These are phyloP conservation scores for Dermochelys coriacea DNA, from an alignment of 2,797 vertebrate species.

Conservation along the genomic window DNA sequence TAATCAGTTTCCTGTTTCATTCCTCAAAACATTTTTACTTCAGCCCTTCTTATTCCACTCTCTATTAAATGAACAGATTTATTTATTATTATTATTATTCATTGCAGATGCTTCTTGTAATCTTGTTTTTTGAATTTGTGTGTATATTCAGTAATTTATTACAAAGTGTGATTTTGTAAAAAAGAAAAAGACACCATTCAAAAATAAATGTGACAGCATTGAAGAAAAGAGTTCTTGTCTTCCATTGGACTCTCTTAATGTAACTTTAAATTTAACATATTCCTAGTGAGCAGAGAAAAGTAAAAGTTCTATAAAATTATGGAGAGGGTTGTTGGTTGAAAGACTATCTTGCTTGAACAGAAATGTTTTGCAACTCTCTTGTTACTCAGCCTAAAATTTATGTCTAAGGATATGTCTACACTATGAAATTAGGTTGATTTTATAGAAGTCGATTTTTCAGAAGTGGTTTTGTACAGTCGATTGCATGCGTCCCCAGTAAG, in stretches of 20 bases:
- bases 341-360: rapidly evolving
- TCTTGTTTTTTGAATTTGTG: not conserved
- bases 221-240: not conserved
- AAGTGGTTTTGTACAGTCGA: too few relatives aligned
- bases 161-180: not conserved
- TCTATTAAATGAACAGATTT: not conserved
- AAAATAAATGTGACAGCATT: not conserved
- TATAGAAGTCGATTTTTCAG: too few relatives aligned
- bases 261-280: not conserved
- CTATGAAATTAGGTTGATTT: too few relatives aligned
- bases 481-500: too few relatives aligned
- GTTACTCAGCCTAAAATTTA: not conserved
- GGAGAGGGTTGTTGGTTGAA: not conserved
- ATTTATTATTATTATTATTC: too few relatives aligned
- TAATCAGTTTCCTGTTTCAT: not conserved
- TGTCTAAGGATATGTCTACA: not conserved
- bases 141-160: not conserved
- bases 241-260: not conserved
- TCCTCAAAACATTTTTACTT: not conserved
- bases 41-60: not conserved
- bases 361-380: not conserved
- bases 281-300: not conserved
- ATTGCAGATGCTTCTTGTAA: not conserved
- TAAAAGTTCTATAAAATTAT: not conserved
- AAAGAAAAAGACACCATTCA: not conserved